Evolutionary conservation across 1,140 invertebrate species (phyloP).

Genomic region (Heterodera schachtii): DNA sequence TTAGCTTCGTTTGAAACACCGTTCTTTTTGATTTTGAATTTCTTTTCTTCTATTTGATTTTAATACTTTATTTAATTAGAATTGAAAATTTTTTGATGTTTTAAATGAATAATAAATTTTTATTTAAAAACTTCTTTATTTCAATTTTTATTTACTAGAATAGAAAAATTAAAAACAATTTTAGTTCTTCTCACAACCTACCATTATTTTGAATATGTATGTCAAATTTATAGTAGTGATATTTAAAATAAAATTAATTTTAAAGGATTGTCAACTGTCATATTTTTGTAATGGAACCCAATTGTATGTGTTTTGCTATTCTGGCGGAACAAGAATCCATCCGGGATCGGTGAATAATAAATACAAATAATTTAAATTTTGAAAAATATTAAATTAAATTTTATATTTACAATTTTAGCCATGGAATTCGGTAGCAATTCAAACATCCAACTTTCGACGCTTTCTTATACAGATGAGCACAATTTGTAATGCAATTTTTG

Average conservation of each 20-base stretch:
- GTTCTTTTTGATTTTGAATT: too few species aligned
- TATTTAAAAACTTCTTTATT: too few species aligned
- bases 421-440: slow-evolving; percentile 24
- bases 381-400: too few species aligned
- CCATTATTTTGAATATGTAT: slow-evolving; percentile 62
- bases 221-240: too few species aligned
- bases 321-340: slow-evolving; percentile 48
- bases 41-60: too few species aligned
- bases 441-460: slow-evolving; percentile 39
- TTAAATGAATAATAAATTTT: too few species aligned
- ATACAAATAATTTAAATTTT: too few species aligned
- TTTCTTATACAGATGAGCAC: slow-evolving; percentile 59
- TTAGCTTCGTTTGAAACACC: too few species aligned
- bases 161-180: too few species aligned
- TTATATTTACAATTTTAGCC: slow-evolving; percentile 10
- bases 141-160: too few species aligned
- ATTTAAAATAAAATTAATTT: slow-evolving; percentile 2
- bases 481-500: slow-evolving; percentile 59
- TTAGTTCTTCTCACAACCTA: slow-evolving; percentile 60
- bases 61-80: too few species aligned
- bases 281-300: slow-evolving; percentile 64
- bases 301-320: slow-evolving; percentile 59
- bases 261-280: slow-evolving; percentile 55
- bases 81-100: too few species aligned
- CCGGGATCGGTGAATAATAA: slow-evolving; percentile 43